Conservation (phyloP, 2,888 invertebrate species). For the Zygothrica quintamaculata region DNA sequence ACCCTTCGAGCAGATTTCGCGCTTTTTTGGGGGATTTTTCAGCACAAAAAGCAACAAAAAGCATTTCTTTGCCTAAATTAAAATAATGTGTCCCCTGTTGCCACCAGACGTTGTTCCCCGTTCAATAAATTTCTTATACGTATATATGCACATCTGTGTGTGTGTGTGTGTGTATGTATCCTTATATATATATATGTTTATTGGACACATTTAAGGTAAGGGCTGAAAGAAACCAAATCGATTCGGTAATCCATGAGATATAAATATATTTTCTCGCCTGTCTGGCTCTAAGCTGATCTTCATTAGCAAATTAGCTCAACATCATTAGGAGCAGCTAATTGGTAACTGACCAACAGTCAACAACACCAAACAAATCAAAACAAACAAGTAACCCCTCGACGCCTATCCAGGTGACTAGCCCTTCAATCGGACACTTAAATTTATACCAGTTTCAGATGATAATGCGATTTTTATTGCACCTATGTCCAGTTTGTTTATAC, state of each 20-base stretch:
- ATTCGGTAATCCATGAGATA: too few relatives aligned
- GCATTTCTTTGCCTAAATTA: conserved; percentile 68
- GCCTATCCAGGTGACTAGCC: conserved; percentile 24
- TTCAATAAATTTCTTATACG: conserved; percentile 9
- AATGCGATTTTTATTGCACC: conserved; percentile 64
- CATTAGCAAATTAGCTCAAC: conserved; percentile 7
- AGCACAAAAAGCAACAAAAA: conserved; percentile 55
- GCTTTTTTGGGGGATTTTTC: conserved; percentile 61
- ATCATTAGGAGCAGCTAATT: conserved; percentile 8
- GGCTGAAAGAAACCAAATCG: too few relatives aligned
- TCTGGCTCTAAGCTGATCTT: conserved; percentile 10
- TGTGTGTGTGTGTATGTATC: conserved; percentile 8
- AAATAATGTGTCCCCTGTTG: conserved; percentile 84
- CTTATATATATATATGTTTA: conserved; percentile 27
- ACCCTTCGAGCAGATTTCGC: conserved; percentile 59
- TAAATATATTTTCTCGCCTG: conserved; percentile 17
- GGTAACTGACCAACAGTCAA: conserved; percentile 52
- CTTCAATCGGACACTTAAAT: conserved; percentile 29
- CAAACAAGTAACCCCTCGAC: conserved; percentile 28
- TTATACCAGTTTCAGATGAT: conserved; percentile 67
- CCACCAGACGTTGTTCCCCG: conserved; percentile 67
- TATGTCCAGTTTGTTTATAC: conserved; percentile 33
- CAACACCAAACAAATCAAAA: conserved; percentile 28
- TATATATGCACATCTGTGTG: background rate
- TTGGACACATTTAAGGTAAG: too few relatives aligned